A percentile compares a stretch with the other conserved stretches of the same genome.
These are phyloP conservation scores for Drosophila robusta DNA, from an alignment of 2,888 invertebrate genomes.

Conservation along the genomic window DNA sequence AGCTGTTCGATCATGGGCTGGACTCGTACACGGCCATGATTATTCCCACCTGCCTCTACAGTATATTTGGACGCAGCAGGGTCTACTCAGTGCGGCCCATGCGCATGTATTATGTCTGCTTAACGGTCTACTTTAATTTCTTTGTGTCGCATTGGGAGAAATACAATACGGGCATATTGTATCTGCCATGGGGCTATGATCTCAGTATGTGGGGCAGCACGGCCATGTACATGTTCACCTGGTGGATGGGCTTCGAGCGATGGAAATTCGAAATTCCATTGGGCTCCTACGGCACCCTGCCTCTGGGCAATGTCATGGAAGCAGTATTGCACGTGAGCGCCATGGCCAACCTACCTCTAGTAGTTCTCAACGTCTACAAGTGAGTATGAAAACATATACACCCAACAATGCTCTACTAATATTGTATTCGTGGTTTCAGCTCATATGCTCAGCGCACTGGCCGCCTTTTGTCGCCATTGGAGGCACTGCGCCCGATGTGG, in stretches of 20 bases:
- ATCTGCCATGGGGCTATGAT: constrained; percentile 99
- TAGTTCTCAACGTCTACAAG: constrained; percentile 96
- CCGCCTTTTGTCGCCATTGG: constrained; percentile 91
- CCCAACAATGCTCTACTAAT: background rate
- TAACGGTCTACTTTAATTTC: constrained; percentile 97
- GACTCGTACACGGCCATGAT: constrained; percentile 97
- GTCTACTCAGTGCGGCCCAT: constrained; percentile 90
- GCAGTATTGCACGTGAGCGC: constrained; percentile 93
- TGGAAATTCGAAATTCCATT: constrained; percentile 93
- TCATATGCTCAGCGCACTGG: constrained; percentile 95
- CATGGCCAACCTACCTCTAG: constrained; percentile 94
- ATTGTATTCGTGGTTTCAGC: constrained; percentile 85
- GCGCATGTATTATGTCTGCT: constrained; percentile 94
- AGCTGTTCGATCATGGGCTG: constrained; percentile 99
- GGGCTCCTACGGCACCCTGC: constrained; percentile 85
- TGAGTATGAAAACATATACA: constrained; percentile 84
- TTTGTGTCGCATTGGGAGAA: constrained; percentile 99
- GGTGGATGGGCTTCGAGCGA: constrained; percentile 90
- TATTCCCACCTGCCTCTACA: constrained; percentile 97
- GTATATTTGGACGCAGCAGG: constrained; percentile 93
- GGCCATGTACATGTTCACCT: constrained; percentile 86
- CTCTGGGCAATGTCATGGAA: constrained; percentile 93
- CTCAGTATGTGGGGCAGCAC: constrained; percentile 94
- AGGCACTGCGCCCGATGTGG: constrained; percentile 95
- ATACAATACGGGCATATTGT: constrained; percentile 98